These are phyloP conservation scores for Cosmopolites sordidus DNA, from an alignment of 2,888 invertebrate genomes.

Conservation along the genomic window DNA sequence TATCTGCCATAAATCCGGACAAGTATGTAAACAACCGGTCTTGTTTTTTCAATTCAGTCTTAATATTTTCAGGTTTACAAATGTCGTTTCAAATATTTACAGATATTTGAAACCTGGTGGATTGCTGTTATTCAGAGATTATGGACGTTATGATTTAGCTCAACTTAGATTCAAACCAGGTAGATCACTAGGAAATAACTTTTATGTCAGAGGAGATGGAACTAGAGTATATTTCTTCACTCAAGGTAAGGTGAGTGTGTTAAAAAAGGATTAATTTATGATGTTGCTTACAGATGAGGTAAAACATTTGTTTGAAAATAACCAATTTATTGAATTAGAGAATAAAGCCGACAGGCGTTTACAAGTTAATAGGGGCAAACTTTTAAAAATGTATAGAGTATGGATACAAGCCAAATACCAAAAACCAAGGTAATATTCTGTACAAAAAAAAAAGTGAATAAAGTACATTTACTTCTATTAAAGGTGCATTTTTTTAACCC, in stretches of 20 bases:
- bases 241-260: conserved; percentile 54
- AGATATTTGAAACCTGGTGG: conserved; percentile 92
- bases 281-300: conserved; percentile 67
- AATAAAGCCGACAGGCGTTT: conserved; percentile 84
- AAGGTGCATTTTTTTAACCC: no score
- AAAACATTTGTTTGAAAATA: conserved; percentile 59
- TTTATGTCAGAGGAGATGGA: conserved; percentile 95
- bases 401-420: conserved; percentile 97
- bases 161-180: conserved; percentile 92
- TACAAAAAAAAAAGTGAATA: no score
- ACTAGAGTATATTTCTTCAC: conserved; percentile 95
- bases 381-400: conserved; percentile 95
- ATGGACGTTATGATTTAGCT: conserved; percentile 93
- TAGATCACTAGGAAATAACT: conserved; percentile 85
- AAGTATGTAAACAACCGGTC: conserved; percentile 58
- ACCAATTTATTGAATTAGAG: conserved; percentile 78
- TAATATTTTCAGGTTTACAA: conserved; percentile 36
- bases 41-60: not conserved
- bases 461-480: no score
- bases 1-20: conserved; percentile 87
- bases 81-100: conserved; percentile 52
- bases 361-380: conserved; percentile 91
- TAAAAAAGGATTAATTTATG: not conserved
- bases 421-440: conserved; percentile 60
- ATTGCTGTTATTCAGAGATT: conserved; percentile 88